phyloP scores from a whole-genome alignment of 2,797 vertebrate genomes.

The Microchirus variegatus region DNA sequence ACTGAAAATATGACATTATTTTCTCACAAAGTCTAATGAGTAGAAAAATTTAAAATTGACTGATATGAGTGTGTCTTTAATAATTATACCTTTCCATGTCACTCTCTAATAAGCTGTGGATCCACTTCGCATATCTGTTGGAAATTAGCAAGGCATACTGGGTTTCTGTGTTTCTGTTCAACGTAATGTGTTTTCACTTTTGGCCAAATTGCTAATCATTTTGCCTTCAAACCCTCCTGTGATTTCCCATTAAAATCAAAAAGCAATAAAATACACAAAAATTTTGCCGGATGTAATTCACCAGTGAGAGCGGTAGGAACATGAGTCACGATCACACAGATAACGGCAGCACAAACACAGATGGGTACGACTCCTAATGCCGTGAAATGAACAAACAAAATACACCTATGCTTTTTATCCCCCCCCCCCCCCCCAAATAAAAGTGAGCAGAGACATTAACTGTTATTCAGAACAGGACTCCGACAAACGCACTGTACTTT shows the following conservation, averaged over 20 bases:
- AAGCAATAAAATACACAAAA: constrained; percentile 1
- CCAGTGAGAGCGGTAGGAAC: constrained; percentile 2
- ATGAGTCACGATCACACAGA: constrained; percentile 7
- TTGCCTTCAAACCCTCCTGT: neutral
- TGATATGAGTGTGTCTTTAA: no score
- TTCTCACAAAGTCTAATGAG: neutral
- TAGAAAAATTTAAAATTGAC: no score
- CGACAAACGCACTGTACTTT: neutral
- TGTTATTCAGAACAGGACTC: constrained; percentile 7
- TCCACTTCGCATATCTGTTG: constrained; percentile 4
- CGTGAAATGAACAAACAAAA: constrained; percentile 26
- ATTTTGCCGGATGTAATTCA: neutral
- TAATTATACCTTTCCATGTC: constrained; percentile 10
- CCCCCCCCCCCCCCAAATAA: constrained; percentile 3
- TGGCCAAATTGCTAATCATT: constrained; percentile 9
- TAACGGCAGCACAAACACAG: constrained; percentile 19
- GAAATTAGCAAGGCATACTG: neutral
- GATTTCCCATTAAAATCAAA: neutral
- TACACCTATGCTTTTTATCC: constrained; percentile 19
- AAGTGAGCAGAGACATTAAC: constrained; percentile 13
- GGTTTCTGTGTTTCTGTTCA: constrained; percentile 12
- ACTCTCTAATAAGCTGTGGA: neutral
- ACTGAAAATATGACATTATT: neutral
- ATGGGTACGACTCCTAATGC: constrained; percentile 5
- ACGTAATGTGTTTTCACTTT: constrained; percentile 9